phyloP scores from a whole-genome alignment of 2,888 invertebrate genomes.

The Oithona nana region DNA sequence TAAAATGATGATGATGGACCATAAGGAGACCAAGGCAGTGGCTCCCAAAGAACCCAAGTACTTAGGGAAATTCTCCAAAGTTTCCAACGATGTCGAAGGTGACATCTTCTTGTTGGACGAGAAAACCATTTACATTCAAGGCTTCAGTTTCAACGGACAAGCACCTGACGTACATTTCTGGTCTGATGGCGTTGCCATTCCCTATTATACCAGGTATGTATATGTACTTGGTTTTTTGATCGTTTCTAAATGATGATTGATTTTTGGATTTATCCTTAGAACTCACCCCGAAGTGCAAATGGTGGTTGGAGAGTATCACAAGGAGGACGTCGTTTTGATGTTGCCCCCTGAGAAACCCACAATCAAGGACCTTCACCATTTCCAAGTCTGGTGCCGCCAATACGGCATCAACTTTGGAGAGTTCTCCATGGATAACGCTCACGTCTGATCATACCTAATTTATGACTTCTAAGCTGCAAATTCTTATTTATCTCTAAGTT shows the following conservation, averaged over 20 bases:
- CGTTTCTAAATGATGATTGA: background rate
- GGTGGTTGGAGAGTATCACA: background rate
- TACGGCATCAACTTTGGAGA: constrained; percentile 6
- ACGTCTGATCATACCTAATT: no score
- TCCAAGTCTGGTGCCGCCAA: constrained; percentile 14
- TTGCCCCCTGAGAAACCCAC: constrained; percentile 14
- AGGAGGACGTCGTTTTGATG: constrained; percentile 13
- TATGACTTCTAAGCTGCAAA: no score
- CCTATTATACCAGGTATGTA: constrained; percentile 3
- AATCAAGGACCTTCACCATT: background rate
- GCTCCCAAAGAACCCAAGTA: constrained; percentile 1
- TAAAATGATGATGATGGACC: background rate
- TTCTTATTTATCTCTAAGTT: no score
- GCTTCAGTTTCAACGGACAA: constrained; percentile 9
- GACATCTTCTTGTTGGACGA: constrained; percentile 15
- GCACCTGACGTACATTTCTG: constrained; percentile 11
- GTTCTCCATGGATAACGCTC: constrained; percentile 8
- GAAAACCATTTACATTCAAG: constrained; percentile 13
- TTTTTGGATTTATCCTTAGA: background rate
- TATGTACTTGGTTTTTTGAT: background rate
- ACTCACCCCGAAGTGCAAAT: background rate
- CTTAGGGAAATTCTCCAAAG: background rate
- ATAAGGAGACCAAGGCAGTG: background rate
- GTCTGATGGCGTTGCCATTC: constrained; percentile 12
- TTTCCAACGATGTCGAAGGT: constrained; percentile 2